Evolutionary conservation across 2,888 invertebrate species (phyloP).

Genomic region (Empis livida): DNA sequence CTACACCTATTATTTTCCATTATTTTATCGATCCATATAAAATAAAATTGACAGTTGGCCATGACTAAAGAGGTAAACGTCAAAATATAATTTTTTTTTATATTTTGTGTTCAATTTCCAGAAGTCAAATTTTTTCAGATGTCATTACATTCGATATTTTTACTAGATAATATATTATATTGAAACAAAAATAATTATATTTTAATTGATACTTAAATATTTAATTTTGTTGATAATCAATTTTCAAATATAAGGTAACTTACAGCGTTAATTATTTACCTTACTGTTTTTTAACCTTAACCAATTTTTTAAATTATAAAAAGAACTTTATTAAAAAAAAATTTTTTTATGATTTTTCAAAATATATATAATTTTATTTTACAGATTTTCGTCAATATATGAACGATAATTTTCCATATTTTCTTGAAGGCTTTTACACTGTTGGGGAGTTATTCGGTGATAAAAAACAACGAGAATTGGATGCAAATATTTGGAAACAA

Average conservation of each 20-base stretch:
- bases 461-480: constrained; percentile 37
- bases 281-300: too few relatives aligned
- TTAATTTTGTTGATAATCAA: too few relatives aligned
- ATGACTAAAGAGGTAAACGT: not conserved
- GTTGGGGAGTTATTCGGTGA: constrained; percentile 50
- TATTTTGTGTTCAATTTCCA: too few relatives aligned
- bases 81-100: not conserved
- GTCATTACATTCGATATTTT: too few relatives aligned
- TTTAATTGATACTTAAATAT: too few relatives aligned
- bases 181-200: too few relatives aligned
- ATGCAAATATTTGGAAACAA: constrained; percentile 42
- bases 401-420: constrained; percentile 48
- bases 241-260: too few relatives aligned
- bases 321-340: not conserved
- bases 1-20: not conserved
- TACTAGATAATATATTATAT: too few relatives aligned
- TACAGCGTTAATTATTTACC: too few relatives aligned
- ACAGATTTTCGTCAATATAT: constrained; percentile 59
- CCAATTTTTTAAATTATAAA: not conserved
- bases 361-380: constrained; percentile 19
- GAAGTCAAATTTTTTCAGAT: too few relatives aligned
- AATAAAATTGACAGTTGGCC: constrained; percentile 2
- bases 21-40: not conserved
- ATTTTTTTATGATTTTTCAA: not conserved
- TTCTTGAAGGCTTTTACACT: constrained; percentile 55